Evolutionary conservation across 2,888 invertebrate species (phyloP).

Genomic region (Nyleta sp.): DNA sequence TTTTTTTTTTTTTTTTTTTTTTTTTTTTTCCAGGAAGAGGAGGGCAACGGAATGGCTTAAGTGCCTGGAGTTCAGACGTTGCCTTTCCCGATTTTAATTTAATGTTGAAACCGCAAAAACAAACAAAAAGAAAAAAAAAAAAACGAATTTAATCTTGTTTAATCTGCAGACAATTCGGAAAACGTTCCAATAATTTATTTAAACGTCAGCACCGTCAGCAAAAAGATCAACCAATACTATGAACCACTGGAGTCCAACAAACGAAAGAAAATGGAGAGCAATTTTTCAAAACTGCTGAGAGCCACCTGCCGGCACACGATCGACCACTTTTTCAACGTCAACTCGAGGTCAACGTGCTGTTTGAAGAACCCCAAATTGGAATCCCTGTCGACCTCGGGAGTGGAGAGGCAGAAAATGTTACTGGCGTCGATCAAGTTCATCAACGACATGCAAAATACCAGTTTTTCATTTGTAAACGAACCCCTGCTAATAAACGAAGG

Average conservation of each 20-base stretch:
- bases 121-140: not conserved
- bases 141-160: not conserved
- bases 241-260: not conserved
- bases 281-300: slow-evolving; percentile 37
- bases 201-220: not conserved
- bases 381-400: slow-evolving; percentile 37
- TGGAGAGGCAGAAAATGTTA: slow-evolving; percentile 53
- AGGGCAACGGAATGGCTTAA: no score
- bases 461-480: slow-evolving; percentile 27
- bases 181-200: slow-evolving; percentile 27
- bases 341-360: slow-evolving; percentile 32
- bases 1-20: no score
- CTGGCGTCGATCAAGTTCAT: slow-evolving; percentile 45
- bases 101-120: not conserved
- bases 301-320: slow-evolving; percentile 63
- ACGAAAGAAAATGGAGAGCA: slow-evolving; percentile 17
- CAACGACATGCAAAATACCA: slow-evolving; percentile 40
- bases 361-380: slow-evolving; percentile 47
- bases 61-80: no score
- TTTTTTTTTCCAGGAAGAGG: no score
- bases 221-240: slow-evolving; percentile 1
- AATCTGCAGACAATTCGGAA: slow-evolving; percentile 20
- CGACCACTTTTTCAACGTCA: slow-evolving; percentile 69
- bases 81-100: no score
- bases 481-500: slow-evolving; percentile 11